Percentiles rank a stretch among this genome's conserved stretches.
These are phyloP conservation scores for Sarcophaga caerulescens DNA, from an alignment of 2,888 invertebrate species.

Conservation along the genomic window DNA sequence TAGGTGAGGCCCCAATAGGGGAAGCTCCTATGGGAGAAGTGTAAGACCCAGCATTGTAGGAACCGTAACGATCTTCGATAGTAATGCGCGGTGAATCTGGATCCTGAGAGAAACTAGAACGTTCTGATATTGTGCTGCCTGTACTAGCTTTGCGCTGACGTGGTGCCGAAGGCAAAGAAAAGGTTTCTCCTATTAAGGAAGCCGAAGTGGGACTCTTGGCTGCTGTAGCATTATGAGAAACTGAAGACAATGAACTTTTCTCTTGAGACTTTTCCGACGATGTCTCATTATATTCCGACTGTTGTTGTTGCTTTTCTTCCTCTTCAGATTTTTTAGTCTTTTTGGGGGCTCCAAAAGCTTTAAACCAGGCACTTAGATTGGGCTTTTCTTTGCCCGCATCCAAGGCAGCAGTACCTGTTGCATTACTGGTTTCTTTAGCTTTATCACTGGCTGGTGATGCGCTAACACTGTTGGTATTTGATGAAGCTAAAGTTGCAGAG, in stretches of 20 bases:
- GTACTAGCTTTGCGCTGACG: constrained; percentile 88
- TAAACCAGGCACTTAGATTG: constrained; percentile 95
- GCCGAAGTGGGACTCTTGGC: constrained; percentile 73
- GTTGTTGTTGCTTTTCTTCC: constrained; percentile 77
- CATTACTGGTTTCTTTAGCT: constrained; percentile 42
- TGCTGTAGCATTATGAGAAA: constrained; percentile 64
- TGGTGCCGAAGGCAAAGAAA: constrained; percentile 78
- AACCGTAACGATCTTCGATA: constrained; percentile 83
- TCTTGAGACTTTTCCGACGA: constrained; percentile 62
- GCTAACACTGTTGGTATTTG: constrained; percentile 69
- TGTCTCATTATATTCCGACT: constrained; percentile 58
- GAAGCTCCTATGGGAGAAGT: constrained; percentile 86
- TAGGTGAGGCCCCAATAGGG: constrained; percentile 84
- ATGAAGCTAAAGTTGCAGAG: constrained; percentile 10
- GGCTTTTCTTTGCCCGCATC: constrained; percentile 81
- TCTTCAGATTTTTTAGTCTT: constrained; percentile 85
- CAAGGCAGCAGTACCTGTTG: background rate
- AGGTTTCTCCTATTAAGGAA: constrained; percentile 74
- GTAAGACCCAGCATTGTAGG: constrained; percentile 87
- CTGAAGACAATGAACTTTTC: constrained; percentile 45
- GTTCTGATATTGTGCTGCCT: constrained; percentile 89
- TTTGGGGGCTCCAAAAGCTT: constrained; percentile 94
- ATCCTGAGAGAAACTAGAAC: constrained; percentile 90
- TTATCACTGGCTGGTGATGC: constrained; percentile 72
- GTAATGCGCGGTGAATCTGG: constrained; percentile 87